These are phyloP conservation scores for Xanthia togata DNA, from an alignment of 2,888 invertebrate species.

Conservation along the genomic window DNA sequence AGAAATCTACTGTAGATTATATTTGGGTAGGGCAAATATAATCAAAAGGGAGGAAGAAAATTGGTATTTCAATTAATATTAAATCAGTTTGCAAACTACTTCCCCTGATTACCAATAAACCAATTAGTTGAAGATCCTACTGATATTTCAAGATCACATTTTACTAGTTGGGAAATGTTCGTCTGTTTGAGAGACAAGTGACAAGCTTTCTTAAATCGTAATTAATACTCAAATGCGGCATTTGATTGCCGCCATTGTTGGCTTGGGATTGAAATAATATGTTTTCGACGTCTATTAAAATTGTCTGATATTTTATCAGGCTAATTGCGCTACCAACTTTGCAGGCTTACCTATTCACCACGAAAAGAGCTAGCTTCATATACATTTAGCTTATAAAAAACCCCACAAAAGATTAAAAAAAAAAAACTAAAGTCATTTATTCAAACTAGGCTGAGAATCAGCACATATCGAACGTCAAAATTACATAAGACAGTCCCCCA, in stretches of 20 bases:
- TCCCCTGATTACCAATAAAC: not conserved
- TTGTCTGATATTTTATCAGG: not conserved
- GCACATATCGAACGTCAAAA: no score
- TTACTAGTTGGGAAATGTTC: not conserved
- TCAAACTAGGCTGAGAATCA: no score
- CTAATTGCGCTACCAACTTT: not conserved
- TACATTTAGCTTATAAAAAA: not conserved
- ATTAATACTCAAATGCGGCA: not conserved
- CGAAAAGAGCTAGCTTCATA: not conserved
- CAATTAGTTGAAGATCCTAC: constrained; percentile 5
- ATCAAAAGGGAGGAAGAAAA: not conserved
- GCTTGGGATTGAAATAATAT: no score
- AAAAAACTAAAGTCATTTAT: no score
- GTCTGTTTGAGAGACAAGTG: not conserved
- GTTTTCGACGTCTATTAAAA: not conserved
- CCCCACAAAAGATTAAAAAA: no score
- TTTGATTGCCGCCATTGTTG: not conserved
- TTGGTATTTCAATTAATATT: not conserved
- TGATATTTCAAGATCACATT: not conserved
- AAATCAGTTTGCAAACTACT: not conserved
- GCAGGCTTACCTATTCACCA: not conserved
- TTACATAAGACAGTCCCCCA: no score
- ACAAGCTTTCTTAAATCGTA: not conserved
- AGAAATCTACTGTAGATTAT: no score
- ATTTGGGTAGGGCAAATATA: not conserved